Evolutionary conservation across 2,797 vertebrate species (phyloP).

Genomic region (Arrhamphus sclerolepis): DNA sequence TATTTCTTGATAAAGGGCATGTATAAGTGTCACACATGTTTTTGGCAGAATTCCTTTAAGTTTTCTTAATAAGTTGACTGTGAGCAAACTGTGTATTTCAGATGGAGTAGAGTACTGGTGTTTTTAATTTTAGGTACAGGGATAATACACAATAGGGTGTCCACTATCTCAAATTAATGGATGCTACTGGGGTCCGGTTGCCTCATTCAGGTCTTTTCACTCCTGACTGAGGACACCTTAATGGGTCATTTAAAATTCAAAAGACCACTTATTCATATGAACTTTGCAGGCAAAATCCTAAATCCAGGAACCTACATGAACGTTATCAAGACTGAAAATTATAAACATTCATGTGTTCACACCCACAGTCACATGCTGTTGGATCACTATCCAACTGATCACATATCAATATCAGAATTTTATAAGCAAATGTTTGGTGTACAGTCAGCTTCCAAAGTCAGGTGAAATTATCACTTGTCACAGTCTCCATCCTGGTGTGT

Average conservation of each 20-base stretch:
- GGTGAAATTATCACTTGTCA: neutral
- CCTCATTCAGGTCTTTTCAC: too few relatives aligned
- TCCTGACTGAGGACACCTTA: neutral
- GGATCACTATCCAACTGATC: too few relatives aligned
- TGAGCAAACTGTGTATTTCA: neutral
- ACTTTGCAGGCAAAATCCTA: too few relatives aligned
- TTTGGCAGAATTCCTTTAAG: too few relatives aligned
- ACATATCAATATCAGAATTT: neutral
- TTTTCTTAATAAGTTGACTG: neutral
- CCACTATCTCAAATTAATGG: neutral
- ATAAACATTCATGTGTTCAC: too few relatives aligned
- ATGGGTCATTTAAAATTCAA: neutral
- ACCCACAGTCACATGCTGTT: too few relatives aligned
- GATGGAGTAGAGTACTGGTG: neutral
- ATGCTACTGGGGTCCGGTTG: too few relatives aligned
- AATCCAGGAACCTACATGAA: too few relatives aligned
- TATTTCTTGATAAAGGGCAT: too few relatives aligned
- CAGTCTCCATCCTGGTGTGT: neutral
- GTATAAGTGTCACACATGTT: too few relatives aligned
- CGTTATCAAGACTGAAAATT: too few relatives aligned
- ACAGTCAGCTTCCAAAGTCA: neutral
- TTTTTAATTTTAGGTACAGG: neutral
- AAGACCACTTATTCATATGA: neutral
- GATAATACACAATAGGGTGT: neutral
- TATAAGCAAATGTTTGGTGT: neutral